Evolutionary conservation across 2,888 invertebrate species (phyloP).

Genomic region (Latrodectus hesperus): DNA sequence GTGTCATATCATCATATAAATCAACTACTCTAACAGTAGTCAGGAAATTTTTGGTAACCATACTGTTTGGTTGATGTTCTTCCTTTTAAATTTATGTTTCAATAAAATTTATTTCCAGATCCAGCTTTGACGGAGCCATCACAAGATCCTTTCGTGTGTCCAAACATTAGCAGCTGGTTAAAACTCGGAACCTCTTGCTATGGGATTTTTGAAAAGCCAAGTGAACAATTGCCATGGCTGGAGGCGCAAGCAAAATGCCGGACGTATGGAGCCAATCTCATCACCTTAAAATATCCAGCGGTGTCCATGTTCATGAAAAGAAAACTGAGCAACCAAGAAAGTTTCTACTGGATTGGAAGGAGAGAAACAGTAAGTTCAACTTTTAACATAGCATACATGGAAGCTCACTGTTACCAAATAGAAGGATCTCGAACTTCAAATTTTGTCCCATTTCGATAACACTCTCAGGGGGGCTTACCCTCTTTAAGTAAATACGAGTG

Average conservation of each 20-base stretch:
- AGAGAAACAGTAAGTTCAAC: slow-evolving; percentile 31
- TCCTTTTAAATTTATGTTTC: no score
- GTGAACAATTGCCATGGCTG: slow-evolving; percentile 2
- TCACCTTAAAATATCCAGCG: slow-evolving; percentile 7
- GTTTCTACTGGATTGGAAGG: slow-evolving; percentile 43
- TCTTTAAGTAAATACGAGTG: no score
- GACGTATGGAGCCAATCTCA: slow-evolving; percentile 7
- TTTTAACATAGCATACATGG: no score
- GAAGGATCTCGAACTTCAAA: no score
- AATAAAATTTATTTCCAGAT: slow-evolving; percentile 23
- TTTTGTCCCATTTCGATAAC: no score
- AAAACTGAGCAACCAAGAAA: neutral
- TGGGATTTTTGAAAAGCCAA: slow-evolving; percentile 16
- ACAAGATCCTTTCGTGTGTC: slow-evolving; percentile 35
- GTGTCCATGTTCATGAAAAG: slow-evolving; percentile 23
- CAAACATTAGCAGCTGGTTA: slow-evolving; percentile 26
- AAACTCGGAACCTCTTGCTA: slow-evolving; percentile 35
- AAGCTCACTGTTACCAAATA: no score
- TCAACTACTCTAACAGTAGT: no score
- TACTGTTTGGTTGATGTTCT: no score
- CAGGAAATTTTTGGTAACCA: no score
- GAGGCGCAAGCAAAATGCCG: slow-evolving; percentile 37
- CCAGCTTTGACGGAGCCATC: slow-evolving; percentile 16
- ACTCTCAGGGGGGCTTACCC: no score
- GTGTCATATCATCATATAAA: no score